Evolutionary conservation across 2,797 vertebrate genomes (phyloP).

Genomic region (Furcifer pardalis): DNA sequence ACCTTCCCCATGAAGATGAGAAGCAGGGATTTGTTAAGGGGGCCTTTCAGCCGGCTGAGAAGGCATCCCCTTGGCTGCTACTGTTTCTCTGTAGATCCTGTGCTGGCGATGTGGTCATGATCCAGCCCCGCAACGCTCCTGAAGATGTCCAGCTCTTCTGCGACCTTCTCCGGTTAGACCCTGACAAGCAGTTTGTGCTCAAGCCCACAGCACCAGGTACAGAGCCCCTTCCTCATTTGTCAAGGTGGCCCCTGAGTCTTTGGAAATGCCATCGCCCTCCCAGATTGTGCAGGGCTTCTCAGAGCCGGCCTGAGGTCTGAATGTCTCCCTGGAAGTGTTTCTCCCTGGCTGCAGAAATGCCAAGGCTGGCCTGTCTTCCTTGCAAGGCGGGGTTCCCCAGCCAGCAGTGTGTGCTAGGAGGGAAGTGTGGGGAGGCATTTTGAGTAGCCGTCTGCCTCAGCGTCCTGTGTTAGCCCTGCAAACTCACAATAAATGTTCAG

Average conservation of each 20-base stretch:
- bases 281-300: no score
- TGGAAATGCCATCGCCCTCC: neutral
- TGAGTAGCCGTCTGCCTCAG: neutral
- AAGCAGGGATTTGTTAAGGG: no score
- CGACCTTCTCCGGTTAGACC: constrained; percentile 82
- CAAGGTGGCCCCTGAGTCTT: no score
- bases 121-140: constrained; percentile 81
- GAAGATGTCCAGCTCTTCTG: constrained; percentile 85
- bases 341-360: neutral
- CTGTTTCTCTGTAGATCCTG: constrained; percentile 76
- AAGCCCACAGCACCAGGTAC: constrained; percentile 73
- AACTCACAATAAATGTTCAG: no score
- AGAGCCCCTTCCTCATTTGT: accelerated
- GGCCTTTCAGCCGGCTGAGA: no score
- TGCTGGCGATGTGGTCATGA: constrained; percentile 88
- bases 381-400: no score
- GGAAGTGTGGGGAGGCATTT: neutral
- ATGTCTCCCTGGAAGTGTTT: neutral
- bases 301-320: no score
- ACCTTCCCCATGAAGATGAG: no score
- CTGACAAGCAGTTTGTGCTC: constrained; percentile 78
- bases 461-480: no score
- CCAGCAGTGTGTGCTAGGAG: neutral
- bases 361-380: neutral
- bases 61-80: accelerated